Conservation (phyloP, 2,888 invertebrate species). For the Blera fallax region DNA sequence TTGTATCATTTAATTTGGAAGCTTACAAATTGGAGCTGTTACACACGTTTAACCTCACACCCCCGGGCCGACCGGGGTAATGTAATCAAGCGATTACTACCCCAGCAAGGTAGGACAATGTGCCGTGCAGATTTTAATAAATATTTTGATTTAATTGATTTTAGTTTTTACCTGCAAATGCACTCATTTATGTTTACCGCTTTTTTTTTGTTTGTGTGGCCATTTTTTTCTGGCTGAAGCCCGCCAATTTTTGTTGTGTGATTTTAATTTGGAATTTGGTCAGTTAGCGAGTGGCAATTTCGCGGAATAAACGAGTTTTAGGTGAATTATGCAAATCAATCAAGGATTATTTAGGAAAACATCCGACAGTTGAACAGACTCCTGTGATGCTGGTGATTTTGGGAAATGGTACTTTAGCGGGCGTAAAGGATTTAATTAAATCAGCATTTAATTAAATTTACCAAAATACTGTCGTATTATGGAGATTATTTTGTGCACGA, state of each 20-base stretch:
- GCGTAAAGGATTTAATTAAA: constrained; percentile 32
- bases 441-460: constrained; percentile 33
- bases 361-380: not conserved
- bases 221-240: not conserved
- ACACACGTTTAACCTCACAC: constrained; percentile 20
- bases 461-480: constrained; percentile 14
- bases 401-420: not conserved
- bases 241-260: constrained; percentile 8
- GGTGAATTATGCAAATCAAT: constrained; percentile 65
- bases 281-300: constrained; percentile 48
- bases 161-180: constrained; percentile 26
- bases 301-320: constrained; percentile 48
- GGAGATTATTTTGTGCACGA: constrained; percentile 13
- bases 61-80: not conserved
- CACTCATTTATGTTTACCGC: not conserved
- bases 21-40: constrained; percentile 18
- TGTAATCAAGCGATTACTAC: constrained; percentile 64
- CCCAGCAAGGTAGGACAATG: constrained; percentile 14
- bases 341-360: constrained; percentile 17
- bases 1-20: constrained; percentile 32
- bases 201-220: not conserved
- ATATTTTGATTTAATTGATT: constrained; percentile 61
- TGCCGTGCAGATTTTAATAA: constrained; percentile 54
- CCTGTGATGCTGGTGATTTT: not conserved
- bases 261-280: constrained; percentile 38